Evolutionary conservation across 2,113 vertebrate genomes (phyloP).

Genomic region (Pygoscelis adeliae): DNA sequence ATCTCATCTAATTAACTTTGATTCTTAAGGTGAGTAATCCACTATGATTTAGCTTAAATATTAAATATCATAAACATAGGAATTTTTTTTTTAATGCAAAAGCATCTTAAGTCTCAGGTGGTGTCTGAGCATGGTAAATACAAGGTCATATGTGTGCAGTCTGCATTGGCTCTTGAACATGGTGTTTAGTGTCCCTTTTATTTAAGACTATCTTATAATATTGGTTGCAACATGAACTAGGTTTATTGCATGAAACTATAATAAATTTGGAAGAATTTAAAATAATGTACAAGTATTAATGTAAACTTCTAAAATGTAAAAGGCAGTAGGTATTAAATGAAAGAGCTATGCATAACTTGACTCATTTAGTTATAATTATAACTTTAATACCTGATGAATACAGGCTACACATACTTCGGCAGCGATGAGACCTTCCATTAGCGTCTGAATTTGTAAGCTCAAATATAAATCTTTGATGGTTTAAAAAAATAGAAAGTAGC

Average conservation of each 20-base stretch:
- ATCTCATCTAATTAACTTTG: neutral
- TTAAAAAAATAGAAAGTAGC: neutral
- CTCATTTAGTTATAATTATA: neutral
- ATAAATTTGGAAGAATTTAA: neutral
- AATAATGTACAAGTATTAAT: neutral
- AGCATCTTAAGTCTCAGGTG: neutral
- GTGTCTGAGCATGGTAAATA: neutral
- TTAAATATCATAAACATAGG: neutral
- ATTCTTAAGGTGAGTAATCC: neutral
- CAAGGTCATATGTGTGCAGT: neutral
- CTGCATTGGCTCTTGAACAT: neutral
- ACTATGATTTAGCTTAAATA: neutral
- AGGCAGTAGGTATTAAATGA: neutral
- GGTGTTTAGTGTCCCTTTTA: neutral
- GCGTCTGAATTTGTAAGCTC: neutral
- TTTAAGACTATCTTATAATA: neutral
- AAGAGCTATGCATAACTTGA: neutral
- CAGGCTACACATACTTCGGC: neutral
- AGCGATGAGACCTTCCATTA: neutral
- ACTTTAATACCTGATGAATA: neutral
- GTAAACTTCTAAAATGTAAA: neutral
- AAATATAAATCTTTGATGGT: neutral
- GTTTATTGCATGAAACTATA: neutral
- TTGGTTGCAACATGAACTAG: neutral
- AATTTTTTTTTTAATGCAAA: neutral